Evolutionary conservation across 2,888 invertebrate genomes (phyloP), one percentile per base, ranked within the genome.

Genomic region (Dioctria linearis): DNA sequence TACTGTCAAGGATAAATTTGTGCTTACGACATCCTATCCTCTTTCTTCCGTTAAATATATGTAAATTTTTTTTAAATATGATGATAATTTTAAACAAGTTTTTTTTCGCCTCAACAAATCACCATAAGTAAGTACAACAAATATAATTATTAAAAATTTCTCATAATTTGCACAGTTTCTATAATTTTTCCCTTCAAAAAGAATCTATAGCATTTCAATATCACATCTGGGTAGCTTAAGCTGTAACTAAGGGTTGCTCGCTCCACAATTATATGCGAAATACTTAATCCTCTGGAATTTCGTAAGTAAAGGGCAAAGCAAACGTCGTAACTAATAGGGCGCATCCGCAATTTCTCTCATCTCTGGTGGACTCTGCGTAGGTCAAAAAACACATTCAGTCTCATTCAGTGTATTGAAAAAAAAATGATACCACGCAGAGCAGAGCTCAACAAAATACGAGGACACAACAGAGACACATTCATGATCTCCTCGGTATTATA

Each of bases 391-490:
- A 69, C 69, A 69, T 69, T 69, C 51, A 8, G 46, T 25, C 25
- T 25, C 25, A 25, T 25, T 25, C 25, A 69, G 69, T 39, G 69
- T 25, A 39, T 51, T 69, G 9, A 37, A 5, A 51, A 51, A 54
- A 54, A 54, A 54, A 54, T n/a, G 69, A 49, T 51, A 69, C 69
- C 69, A 69, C 69, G 69, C 69, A 69, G 69, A 69, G 69, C 54
- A 25, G 25, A 25, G 25, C 25, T 2, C 25, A 25, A 25, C 51
- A 69, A 54, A 25, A 9, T 13, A 49, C 69, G 40, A n/a, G n/a
- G n/a, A 51, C 69, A 69, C 69, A 37, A 49, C 25, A 25, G 2
- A 0, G 25, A 25, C 25, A 25, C 25, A 25, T 25, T 25, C 25
- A 25, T 25, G 25, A 25, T 25, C 51, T 39, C 37, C 25, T 69